A percentile compares a stretch with the other conserved stretches of the same genome.
These are phyloP conservation scores for Lithophane semibrunnea DNA, from an alignment of 2,888 invertebrate genomes.

Conservation along the genomic window DNA sequence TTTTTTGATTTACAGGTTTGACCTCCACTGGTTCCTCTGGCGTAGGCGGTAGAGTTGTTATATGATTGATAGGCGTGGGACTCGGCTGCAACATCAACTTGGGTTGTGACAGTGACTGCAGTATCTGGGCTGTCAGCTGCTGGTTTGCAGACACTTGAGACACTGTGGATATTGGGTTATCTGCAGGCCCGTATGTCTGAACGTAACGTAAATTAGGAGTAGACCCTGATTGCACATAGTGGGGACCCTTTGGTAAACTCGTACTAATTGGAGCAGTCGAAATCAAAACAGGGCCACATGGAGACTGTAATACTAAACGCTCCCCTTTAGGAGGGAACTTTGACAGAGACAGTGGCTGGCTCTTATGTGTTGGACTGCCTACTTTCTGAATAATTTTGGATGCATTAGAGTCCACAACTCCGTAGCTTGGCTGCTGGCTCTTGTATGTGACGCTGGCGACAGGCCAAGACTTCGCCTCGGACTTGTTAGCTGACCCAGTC, in stretches of 20 bases:
- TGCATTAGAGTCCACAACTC: constrained; percentile 80
- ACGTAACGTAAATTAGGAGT: constrained; percentile 87
- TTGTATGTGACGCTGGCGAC: constrained; percentile 85
- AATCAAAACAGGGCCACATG: constrained; percentile 86
- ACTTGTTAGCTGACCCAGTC: constrained; percentile 82
- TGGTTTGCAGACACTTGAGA: constrained; percentile 91
- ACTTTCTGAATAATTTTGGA: constrained; percentile 88
- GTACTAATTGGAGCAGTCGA: constrained; percentile 85
- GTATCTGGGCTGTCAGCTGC: constrained; percentile 91
- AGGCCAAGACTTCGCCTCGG: constrained; percentile 85
- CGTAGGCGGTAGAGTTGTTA: constrained; percentile 67
- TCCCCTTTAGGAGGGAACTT: constrained; percentile 84
- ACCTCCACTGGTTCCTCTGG: constrained; percentile 77
- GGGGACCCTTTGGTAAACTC: constrained; percentile 85
- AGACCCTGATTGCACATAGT: constrained; percentile 87
- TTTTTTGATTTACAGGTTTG: constrained; percentile 82
- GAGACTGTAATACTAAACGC: constrained; percentile 85
- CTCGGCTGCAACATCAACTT: constrained; percentile 83
- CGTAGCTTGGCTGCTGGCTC: constrained; percentile 80
- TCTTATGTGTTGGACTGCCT: constrained; percentile 85
- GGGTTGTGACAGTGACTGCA: constrained; percentile 90
- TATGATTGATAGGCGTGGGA: constrained; percentile 74
- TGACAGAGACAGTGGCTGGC: constrained; percentile 76
- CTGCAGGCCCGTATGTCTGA: constrained; percentile 83
- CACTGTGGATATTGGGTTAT: constrained; percentile 82